A percentile compares a stretch with the other conserved stretches of the same genome.
Conservation (phyloP, 2,797 vertebrate species). For the Scarus forsteni region DNA sequence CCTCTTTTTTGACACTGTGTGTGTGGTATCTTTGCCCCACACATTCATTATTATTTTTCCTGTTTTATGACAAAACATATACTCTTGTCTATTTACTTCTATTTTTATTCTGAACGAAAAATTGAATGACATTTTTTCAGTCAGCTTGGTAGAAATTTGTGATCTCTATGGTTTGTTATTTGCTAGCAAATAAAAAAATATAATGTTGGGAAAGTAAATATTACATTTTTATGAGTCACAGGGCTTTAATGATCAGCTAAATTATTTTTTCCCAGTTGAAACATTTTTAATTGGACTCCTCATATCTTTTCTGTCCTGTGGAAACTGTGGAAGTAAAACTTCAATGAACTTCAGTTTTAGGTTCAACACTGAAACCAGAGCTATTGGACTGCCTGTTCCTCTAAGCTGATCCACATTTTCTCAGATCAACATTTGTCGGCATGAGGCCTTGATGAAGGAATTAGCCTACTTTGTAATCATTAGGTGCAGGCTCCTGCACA, state of each 20-base stretch:
- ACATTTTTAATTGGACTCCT: conserved; percentile 4
- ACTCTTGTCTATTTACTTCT: neutral
- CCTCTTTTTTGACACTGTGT: conserved; percentile 5
- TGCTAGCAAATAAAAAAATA: no score
- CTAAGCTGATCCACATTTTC: conserved; percentile 74
- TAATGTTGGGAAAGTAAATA: no score
- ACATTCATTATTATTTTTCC: conserved; percentile 5
- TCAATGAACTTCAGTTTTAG: conserved; percentile 46
- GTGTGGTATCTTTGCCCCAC: conserved; percentile 47
- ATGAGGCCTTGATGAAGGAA: conserved; percentile 63
- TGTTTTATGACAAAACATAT: conserved; percentile 48
- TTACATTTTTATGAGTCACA: no score
- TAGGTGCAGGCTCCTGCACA: conserved; percentile 59
- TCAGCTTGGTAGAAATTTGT: no score
- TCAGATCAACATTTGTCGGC: conserved; percentile 59
- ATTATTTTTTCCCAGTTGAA: conserved; percentile 9
- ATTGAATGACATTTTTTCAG: no score
- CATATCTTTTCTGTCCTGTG: neutral
- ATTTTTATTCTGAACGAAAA: no score
- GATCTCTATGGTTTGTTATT: no score
- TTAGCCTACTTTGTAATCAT: conserved; percentile 69
- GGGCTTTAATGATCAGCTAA: no score
- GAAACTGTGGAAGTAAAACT: conserved; percentile 20
- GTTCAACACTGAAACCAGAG: conserved; percentile 54
- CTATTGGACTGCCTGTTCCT: conserved; percentile 62